phyloP scores from a whole-genome alignment of 2,797 vertebrate species.

The Lutjanus campechanus region DNA sequence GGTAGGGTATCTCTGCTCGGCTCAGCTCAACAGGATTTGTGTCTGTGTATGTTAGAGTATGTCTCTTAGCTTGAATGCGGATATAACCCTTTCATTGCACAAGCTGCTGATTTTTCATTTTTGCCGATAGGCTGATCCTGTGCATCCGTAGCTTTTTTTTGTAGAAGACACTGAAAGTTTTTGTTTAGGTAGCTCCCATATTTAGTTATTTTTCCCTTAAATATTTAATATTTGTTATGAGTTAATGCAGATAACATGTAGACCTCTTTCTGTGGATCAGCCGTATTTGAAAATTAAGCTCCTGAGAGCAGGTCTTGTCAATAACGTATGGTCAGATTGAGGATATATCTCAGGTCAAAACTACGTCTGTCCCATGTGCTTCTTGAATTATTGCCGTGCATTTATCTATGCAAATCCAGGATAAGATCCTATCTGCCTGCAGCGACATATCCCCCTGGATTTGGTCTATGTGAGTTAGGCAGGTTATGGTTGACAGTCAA shows the following conservation, averaged over 20 bases:
- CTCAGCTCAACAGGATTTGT: slow-evolving; percentile 91
- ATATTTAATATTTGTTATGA: slow-evolving; percentile 46
- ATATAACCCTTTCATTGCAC: slow-evolving; percentile 89
- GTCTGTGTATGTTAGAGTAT: slow-evolving; percentile 85
- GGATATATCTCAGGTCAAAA: slow-evolving; percentile 67
- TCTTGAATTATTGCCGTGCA: slow-evolving; percentile 75
- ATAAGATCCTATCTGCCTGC: slow-evolving; percentile 83
- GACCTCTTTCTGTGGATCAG: slow-evolving; percentile 42
- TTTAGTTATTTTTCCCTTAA: slow-evolving; percentile 37
- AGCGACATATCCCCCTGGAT: slow-evolving; percentile 78
- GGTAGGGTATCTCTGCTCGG: slow-evolving; percentile 87
- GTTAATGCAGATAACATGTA: slow-evolving; percentile 45
- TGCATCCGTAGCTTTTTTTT: slow-evolving; percentile 79
- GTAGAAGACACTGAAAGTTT: slow-evolving; percentile 77
- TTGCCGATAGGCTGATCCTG: slow-evolving; percentile 86
- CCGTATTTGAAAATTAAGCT: slow-evolving; percentile 54
- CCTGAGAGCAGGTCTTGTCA: slow-evolving; percentile 53
- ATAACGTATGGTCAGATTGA: slow-evolving; percentile 59
- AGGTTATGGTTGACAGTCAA: slow-evolving; percentile 77
- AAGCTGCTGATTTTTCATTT: slow-evolving; percentile 83
- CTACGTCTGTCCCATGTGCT: slow-evolving; percentile 41
- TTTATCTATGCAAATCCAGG: slow-evolving; percentile 86
- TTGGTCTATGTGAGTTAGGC: slow-evolving; percentile 69
- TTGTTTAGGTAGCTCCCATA: slow-evolving; percentile 51
- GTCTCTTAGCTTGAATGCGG: slow-evolving; percentile 85